Conservation (phyloP, 2,113 vertebrate species). For the Labeo catla region DNA sequence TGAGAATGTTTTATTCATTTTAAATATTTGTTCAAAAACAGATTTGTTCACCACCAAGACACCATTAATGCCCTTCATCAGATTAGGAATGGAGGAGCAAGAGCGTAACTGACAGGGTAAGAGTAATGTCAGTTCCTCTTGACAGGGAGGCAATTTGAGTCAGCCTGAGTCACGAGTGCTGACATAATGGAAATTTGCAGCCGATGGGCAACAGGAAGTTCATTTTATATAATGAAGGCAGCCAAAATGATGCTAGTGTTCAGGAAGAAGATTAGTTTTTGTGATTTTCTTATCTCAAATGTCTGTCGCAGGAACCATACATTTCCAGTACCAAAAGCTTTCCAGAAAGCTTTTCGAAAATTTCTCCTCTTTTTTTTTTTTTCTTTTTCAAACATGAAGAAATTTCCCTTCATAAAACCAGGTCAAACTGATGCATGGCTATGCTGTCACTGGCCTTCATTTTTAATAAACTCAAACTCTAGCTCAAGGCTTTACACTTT, state of each 20-base stretch:
- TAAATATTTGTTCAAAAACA: background rate
- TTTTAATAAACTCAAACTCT: constrained; percentile 27
- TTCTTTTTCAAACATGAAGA: background rate
- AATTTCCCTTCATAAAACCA: background rate
- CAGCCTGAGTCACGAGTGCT: constrained; percentile 27
- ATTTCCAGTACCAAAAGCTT: background rate
- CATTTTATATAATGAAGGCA: constrained; percentile 14
- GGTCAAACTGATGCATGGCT: background rate
- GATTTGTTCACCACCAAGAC: background rate
- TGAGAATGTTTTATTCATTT: background rate
- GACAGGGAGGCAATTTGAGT: constrained; percentile 13
- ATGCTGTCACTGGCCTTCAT: constrained; percentile 23
- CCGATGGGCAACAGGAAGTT: constrained; percentile 29
- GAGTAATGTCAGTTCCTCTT: background rate
- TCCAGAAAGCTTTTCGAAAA: background rate
- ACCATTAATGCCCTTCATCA: background rate
- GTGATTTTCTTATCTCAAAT: background rate
- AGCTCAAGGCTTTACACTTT: constrained; percentile 10
- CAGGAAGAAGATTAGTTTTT: background rate
- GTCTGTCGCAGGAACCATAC: background rate
- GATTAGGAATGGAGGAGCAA: constrained; percentile 16
- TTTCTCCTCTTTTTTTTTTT: background rate
- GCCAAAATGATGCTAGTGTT: background rate
- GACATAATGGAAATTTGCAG: constrained; percentile 34
- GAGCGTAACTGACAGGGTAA: constrained; percentile 10